Evolutionary conservation across 1,140 invertebrate genomes (phyloP), one percentile per base, ranked within the genome.

Genomic region (Drosophila tani): DNA sequence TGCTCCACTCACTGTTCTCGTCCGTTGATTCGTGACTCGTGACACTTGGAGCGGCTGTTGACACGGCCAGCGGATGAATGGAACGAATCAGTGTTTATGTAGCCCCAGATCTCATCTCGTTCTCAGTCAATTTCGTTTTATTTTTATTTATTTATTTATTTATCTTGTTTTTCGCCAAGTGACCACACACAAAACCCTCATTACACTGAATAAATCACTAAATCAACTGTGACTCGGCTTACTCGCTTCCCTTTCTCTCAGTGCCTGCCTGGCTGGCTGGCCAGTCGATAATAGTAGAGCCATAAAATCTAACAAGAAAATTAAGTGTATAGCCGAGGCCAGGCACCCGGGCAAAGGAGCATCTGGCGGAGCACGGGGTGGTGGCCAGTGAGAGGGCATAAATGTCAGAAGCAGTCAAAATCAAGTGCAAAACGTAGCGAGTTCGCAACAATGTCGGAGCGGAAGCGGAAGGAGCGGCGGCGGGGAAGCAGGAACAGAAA

Each of bases 401-500:
- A 88, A 88, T 90, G 84, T 84, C 84, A 90, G 82, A 73, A 84
- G 69, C 84, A 88, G 84, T 84, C 81, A 85, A 73, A 88, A 88
- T 84, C 57, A 79, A 79, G 76, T 57, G 62, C 78, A 75, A 78
- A 81, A 58, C 57, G 74, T 47, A 38, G 66, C 66, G 65, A 70
- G 66, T 70, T 73, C 46, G 65, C 73, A 68, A 68, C 53, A 76
- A 59, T 40, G 73, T 56, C 5, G 21, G 21, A 17, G 21, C 21
- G 41, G 27, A 66, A 38, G 43, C 24, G 49, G 45, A 50, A 50
- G 27, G 35, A 41, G 11, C 12, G 32, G 32, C 11, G 32, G 8
- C 32, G 17, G 45, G 40, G 17, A 17, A 57, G 49, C 38, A 40
- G 38, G 29, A 41, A 50, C 53, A 40, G 46, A 40, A 41, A 49